Evolutionary conservation across 2,888 invertebrate genomes (phyloP), one percentile per base, ranked within the genome.

Genomic region (Spicauda simplicius): DNA sequence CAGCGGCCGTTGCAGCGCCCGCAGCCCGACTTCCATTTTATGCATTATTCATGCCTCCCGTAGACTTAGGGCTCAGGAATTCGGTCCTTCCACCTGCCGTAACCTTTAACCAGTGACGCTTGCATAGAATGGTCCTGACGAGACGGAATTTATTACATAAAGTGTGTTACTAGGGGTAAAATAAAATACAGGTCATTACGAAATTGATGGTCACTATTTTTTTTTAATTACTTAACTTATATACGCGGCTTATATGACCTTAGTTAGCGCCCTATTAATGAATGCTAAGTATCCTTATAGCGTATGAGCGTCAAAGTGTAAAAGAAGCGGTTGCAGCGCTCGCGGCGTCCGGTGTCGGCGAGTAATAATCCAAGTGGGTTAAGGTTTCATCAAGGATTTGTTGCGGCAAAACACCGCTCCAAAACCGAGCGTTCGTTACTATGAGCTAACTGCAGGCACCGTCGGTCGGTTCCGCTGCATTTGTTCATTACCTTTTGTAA

Each of bases 341-440:
- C 74, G 75, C 79, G 74, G 83, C 85, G 86, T 81, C 80, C 84
- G 81, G 83, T 76, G 79, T 76, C 79, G 77, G 79, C 78, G 75
- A 86, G 92, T 91, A 91, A 93, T 90, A 91, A 91, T 85, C 87
- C 90, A 93, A 93, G 85, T 93, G 87, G 93, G 93, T 93, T 93
- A 93, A 93, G 93, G 93, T 92, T 90, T 76, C 89, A 89, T 84
- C 93, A 93, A 93, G 93, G 93, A 91, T 93, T 92, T 93, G 85
- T 92, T 93, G 93, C 92, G 90, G 91, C 91, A 93, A 92, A 90
- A 87, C 91, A 84, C 91, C 92, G 91, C 90, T 91, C 92, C 91
- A 90, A 91, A 91, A 91, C 88, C 83, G 86, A 85, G 84, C 83
- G 83, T 80, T 86, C 77, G 89, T 90, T 89, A 86, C 89, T 89